These are phyloP conservation scores for Melanocharis versteri DNA, from an alignment of 2,113 vertebrate species.

Conservation along the genomic window DNA sequence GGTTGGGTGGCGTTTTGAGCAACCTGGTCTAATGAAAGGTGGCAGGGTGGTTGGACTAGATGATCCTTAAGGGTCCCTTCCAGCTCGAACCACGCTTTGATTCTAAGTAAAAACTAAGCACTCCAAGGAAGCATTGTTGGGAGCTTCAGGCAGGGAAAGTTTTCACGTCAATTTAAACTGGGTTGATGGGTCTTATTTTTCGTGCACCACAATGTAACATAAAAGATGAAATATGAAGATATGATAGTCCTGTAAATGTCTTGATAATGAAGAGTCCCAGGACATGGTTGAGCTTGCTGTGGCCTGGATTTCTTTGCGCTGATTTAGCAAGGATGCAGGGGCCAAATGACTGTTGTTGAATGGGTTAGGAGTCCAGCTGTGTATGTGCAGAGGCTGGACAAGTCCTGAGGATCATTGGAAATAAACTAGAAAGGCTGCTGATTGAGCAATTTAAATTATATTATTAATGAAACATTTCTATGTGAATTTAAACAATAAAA, in stretches of 20 bases:
- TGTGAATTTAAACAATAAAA: neutral
- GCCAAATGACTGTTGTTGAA: neutral
- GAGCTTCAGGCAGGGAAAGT: neutral
- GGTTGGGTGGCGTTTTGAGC: neutral
- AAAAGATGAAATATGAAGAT: neutral
- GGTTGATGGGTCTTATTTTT: neutral
- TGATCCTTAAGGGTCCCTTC: neutral
- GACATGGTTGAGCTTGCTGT: fast-evolving
- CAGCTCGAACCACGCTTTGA: neutral
- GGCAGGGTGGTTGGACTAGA: neutral
- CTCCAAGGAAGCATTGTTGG: neutral
- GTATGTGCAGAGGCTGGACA: neutral
- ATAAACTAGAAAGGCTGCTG: neutral
- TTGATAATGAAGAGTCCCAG: neutral
- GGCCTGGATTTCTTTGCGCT: neutral
- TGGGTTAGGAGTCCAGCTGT: neutral
- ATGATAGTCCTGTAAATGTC: neutral
- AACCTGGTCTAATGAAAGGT: neutral
- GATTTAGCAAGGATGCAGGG: neutral
- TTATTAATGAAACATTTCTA: neutral
- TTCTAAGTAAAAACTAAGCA: neutral
- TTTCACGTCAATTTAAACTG: neutral
- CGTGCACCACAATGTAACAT: neutral
- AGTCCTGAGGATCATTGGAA: neutral
- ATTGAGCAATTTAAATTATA: neutral